Conservation (phyloP, 2,797 vertebrate species). For the Onychomys arenicola region DNA sequence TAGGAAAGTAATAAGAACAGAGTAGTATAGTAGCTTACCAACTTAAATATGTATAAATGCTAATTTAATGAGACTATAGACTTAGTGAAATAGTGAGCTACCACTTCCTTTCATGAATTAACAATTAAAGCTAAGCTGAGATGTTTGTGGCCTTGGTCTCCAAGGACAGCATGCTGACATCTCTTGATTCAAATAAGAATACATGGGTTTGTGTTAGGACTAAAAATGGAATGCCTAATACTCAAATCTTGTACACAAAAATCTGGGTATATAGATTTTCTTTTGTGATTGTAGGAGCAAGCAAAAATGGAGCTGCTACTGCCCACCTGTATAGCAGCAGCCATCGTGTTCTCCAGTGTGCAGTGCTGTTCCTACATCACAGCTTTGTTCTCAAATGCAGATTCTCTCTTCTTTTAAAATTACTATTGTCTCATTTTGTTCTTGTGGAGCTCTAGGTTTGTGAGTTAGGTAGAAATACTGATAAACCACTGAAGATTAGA, state of each 20-base stretch:
- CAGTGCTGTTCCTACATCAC: not conserved
- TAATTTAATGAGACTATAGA: not conserved
- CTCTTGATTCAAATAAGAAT: conserved; percentile 16
- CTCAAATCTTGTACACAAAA: not conserved
- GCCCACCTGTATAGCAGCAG: not conserved
- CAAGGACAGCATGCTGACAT: not conserved
- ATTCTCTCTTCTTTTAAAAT: not conserved
- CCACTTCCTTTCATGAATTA: not conserved
- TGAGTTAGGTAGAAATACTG: conserved; percentile 2
- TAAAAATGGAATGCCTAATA: not conserved
- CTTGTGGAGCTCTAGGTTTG: conserved; percentile 1
- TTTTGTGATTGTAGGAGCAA: not conserved
- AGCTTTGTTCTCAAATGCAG: not conserved
- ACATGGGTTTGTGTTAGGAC: not conserved
- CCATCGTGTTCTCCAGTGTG: not conserved
- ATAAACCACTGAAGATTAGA: not conserved
- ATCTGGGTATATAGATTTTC: not conserved
- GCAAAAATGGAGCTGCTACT: not conserved
- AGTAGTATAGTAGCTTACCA: not conserved
- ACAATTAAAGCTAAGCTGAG: conserved; percentile 23
- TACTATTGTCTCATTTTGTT: not conserved
- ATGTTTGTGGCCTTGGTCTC: not conserved
- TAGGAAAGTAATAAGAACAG: conserved; percentile 40
- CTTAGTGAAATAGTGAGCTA: conserved; percentile 1
- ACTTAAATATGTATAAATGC: not conserved